Evolutionary conservation across 1,140 invertebrate genomes (phyloP), one percentile per base, ranked within the genome.

Genomic region (Leucophenga varia): DNA sequence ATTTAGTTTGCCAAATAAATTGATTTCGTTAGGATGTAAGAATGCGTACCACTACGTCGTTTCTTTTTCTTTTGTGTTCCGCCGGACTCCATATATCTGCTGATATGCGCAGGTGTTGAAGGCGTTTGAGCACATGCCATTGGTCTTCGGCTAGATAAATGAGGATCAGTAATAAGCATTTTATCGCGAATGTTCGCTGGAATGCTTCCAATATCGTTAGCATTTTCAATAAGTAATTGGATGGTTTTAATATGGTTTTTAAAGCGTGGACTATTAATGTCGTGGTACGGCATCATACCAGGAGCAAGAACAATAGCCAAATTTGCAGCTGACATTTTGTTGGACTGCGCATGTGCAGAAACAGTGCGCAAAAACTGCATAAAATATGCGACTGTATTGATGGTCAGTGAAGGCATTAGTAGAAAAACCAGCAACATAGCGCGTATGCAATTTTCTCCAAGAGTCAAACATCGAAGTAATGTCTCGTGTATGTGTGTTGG

Each of bases 241-340:
- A 85, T 69, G 59, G 85, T 76, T 69, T 78, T 76, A 9, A 85
- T 79, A 73, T 86, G 85, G 47, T 82, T 80, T 44, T 82, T 81
- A 47, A 86, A 71, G 56, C 84, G 78, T 31, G 79, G 77, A 36
- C 83, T 78, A 28, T 82, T 78, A 3, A 79, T 80, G 50, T 82
- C 73, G 42, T 82, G 79, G 17, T 87, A 64, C n/a, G 88, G 88
- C 84, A 93, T 89, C 35, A 94, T 78, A 69, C 88, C 90, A 10
- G 91, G 90, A 3, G 88, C 84, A 65, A 93, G 75, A 12, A 92
- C 84, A 54, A 90, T 86, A 1, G 90, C 86, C 30, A 93, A 75
- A 74, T 93, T 94, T 35, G 83, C 83, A 35, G 83, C 76, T 58
- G 84, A 81, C 91, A 94, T 94, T 76, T 87, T 86, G 69, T 93